Evolutionary conservation across 1,140 invertebrate genomes (phyloP).

Genomic region (Acromyrmex echinatior): DNA sequence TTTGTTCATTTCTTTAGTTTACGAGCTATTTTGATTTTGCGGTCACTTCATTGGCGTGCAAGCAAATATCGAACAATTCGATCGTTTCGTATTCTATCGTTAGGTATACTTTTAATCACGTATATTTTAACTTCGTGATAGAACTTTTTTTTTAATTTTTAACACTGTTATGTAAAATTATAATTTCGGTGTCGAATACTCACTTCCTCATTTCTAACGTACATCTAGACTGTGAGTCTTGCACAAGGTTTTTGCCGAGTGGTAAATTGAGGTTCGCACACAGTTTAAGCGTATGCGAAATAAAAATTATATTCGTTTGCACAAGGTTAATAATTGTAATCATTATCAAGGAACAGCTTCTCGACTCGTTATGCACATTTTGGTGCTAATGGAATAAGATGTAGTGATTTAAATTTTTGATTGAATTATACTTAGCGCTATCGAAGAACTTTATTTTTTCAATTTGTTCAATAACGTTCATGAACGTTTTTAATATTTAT

Average conservation of each 20-base stretch:
- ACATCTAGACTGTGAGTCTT: background rate
- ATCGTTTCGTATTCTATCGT: background rate
- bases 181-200: constrained; percentile 21
- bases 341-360: constrained; percentile 33
- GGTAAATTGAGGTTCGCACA: constrained; percentile 40
- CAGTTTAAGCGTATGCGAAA: background rate
- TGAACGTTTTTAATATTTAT: background rate
- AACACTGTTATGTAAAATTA: background rate
- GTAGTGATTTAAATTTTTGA: background rate
- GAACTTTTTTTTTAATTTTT: background rate
- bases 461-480: background rate
- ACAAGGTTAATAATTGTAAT: constrained; percentile 51
- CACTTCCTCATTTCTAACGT: constrained; percentile 27
- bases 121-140: constrained; percentile 10
- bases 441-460: background rate
- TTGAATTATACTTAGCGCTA: background rate
- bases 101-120: background rate
- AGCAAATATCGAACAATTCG: background rate
- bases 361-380: background rate
- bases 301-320: constrained; percentile 38
- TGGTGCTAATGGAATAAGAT: background rate
- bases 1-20: constrained; percentile 42
- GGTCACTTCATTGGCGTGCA: constrained; percentile 1
- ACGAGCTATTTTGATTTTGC: constrained; percentile 7
- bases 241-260: background rate